A percentile compares a stretch with the other conserved stretches of the same genome.
Conservation (phyloP, 2,113 vertebrate genomes). For the Isichthys henryi region DNA sequence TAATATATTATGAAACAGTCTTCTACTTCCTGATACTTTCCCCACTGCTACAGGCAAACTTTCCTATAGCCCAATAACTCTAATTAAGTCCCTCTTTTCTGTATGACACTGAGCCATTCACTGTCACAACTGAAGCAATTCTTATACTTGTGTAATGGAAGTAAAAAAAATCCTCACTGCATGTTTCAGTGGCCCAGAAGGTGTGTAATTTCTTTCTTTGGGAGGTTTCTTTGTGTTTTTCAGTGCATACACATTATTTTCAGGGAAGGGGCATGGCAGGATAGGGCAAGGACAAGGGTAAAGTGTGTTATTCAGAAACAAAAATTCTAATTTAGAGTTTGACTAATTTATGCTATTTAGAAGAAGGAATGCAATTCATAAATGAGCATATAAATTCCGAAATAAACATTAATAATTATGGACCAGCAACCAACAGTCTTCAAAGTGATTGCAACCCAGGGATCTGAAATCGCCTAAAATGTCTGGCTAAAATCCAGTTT, state of each 20-base stretch:
- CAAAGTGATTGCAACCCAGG: neutral
- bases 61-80: neutral
- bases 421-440: neutral
- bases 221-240: neutral
- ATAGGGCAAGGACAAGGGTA: neutral
- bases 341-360: neutral
- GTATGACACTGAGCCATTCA: neutral
- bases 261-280: neutral
- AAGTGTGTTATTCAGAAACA: neutral
- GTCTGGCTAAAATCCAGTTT: neutral
- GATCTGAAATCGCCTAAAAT: neutral
- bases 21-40: neutral
- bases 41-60: neutral
- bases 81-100: neutral
- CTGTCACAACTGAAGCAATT: neutral
- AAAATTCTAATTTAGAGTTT: neutral
- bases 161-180: neutral
- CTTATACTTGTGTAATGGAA: neutral
- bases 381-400: neutral
- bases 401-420: neutral
- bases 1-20: neutral
- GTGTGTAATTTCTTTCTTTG: neutral
- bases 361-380: neutral
- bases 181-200: neutral
- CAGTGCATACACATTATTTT: neutral